A percentile compares a stretch with the other conserved stretches of the same genome.
phyloP scores from a whole-genome alignment of 1,140 invertebrate species.

The Drosophila aff. region DNA sequence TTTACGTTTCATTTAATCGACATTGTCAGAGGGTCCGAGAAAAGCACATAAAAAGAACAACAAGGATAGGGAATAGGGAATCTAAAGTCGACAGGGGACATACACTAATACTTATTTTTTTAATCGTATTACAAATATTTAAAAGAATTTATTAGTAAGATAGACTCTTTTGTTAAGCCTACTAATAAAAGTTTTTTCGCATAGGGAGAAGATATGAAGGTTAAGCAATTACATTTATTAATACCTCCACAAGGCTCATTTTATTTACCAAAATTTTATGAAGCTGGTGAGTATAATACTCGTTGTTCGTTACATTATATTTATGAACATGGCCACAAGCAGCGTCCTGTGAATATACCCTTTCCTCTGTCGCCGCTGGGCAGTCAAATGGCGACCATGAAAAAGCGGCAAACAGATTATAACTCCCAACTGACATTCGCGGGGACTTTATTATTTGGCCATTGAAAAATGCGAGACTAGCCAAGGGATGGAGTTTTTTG shows the following conservation, averaged over 20 bases:
- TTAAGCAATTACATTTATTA: not conserved
- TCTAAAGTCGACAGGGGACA: not conserved
- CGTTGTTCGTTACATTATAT: not conserved
- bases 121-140: no score
- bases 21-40: conserved; percentile 19
- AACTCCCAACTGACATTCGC: conserved; percentile 79
- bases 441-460: conserved; percentile 81
- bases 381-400: conserved; percentile 73
- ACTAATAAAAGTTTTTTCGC: no score
- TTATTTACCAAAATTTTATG: not conserved
- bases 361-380: conserved; percentile 16
- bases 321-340: not conserved
- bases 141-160: no score
- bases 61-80: not conserved
- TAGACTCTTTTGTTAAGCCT: no score
- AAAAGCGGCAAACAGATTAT: conserved; percentile 82
- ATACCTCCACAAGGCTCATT: not conserved
- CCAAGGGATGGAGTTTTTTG: conserved; percentile 23
- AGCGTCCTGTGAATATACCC: conserved; percentile 18
- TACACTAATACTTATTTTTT: conserved; percentile 1
- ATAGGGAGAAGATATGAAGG: not conserved
- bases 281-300: no score
- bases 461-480: conserved; percentile 75
- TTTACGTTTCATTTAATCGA: conserved; percentile 79
- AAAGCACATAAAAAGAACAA: conserved; percentile 32